Base-by-base conservation (phyloP, 2,797 vertebrate genomes). In the Phylloscopus collybita region DNA sequence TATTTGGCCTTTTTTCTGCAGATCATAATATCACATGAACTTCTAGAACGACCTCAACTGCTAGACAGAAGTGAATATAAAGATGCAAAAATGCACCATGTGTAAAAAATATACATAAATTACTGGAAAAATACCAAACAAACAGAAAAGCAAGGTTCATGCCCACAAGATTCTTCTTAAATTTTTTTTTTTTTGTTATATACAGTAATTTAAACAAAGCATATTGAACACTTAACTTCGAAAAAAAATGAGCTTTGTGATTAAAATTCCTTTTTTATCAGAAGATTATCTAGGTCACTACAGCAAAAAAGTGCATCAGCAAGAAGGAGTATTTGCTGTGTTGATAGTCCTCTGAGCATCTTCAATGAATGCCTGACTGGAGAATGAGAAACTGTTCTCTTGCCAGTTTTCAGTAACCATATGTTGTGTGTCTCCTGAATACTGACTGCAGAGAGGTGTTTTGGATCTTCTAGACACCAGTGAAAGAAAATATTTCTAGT, bases 271-370 rank as follows among this genome's bases (percentile, higher is more conserved):
- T 88, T 91, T 93, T 94, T 95, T 75, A 93, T 94, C 56, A 89
- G 64, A 91, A 92, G 36, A 96, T 93, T 95, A 86, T 95, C 76
- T 95, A 75, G 96, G 95, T 93, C 92, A 94, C 54, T 90, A 91
- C 73, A 86, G 82, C 36, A 94, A 86, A 96, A 93, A 96, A 94
- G 71, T 91, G 32, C 87, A 93, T 93, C 85, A 86, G 60, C 66
- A 92, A 80, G 89, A 91, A 93, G 79, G 72, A 97, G 80, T 90
- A 96, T 96, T 94, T 95, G 95, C 80, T 97, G 85, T 95, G 82
- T 97, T 96, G 96, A 91, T 96, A 96, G 95, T 96, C 93, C 93
- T 96, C 87, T 86, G 87, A 96, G 91, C 79, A 93, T 95, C 91
- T 94, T 93, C 96, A 93, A 70, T 88, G 88, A 97, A 47, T 94